These are phyloP conservation scores for Phalacrocorax brasilianus DNA, from an alignment of 2,113 vertebrate species.

Conservation along the genomic window DNA sequence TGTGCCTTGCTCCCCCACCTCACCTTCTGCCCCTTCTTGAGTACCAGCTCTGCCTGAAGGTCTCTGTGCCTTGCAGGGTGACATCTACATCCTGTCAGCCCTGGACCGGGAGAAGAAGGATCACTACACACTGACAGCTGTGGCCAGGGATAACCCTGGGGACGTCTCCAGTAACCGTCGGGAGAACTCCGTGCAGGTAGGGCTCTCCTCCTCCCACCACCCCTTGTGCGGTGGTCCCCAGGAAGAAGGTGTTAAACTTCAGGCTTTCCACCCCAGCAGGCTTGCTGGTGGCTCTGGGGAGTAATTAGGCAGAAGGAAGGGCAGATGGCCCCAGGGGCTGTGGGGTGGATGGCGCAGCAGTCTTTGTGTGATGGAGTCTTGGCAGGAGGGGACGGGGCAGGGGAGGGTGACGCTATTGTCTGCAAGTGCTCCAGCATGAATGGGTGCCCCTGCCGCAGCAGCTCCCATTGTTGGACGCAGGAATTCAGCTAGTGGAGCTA, in stretches of 20 bases:
- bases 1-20: neutral
- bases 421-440: neutral
- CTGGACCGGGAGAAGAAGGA: conserved; percentile 96
- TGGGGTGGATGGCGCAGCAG: neutral
- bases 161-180: conserved; percentile 87
- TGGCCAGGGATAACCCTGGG: conserved; percentile 95
- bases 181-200: conserved; percentile 95
- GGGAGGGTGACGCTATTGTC: neutral
- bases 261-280: neutral
- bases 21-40: conserved; percentile 21
- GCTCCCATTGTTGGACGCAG: conserved; percentile 36
- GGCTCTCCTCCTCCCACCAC: neutral
- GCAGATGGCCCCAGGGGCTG: neutral
- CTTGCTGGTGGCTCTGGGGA: neutral
- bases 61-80: conserved; percentile 81
- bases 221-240: neutral
- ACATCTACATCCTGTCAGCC: conserved; percentile 92
- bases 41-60: conserved; percentile 43
- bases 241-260: neutral
- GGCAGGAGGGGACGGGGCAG: neutral
- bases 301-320: neutral
- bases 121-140: conserved; percentile 91
- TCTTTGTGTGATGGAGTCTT: neutral
- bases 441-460: rapidly evolving
- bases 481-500: neutral